Base-by-base conservation (phyloP, 1,140 invertebrate species). In the Cydia strobilella region DNA sequence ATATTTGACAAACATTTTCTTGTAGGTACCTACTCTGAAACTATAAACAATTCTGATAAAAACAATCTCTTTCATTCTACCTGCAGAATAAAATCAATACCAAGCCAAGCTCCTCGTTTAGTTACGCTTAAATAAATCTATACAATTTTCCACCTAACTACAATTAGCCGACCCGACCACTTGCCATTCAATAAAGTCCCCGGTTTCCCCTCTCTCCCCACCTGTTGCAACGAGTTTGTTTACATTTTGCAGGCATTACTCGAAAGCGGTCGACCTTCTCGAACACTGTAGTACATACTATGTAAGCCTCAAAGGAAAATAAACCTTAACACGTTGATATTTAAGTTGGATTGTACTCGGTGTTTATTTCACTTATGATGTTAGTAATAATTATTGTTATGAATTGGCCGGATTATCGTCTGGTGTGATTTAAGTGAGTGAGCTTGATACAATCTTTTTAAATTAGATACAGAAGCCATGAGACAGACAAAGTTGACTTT, bases 221-320 rank as follows among this genome's bases (percentile, higher is more conserved):
- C 65, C 65, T 69, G 65, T 69, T 69, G 65, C 65, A 69, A 35
- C 31, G 65, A 69, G 65, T 69, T 69, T 69, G 65, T 69, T 69
- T 69, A 69, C 65, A 69, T 35, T 69, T 18, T 35, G 27, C 65
- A 15, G 31, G 27, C 65, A 69, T 69, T 69, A 69, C 65, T 15
- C 65, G 65, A 69, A 69, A 69, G 27, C 35, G 23, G 54, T 31
- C 63, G 63, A 20, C 23, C 25, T 65, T 65, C 63, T 39, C 4
- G 65, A 69, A 35, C 65, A 69, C 10, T 42, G 27, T 10, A 35
- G 31, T 18, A 35, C 27, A 15, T 39, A 69, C 65, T n/a, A n/a
- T 10, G 18, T 1, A 0, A 3, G 9, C n/a, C n/a, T 39, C 65
- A 12, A 31, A 7, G 15, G 7, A 69, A 69, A 69, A 3, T 3